phyloP scores from a whole-genome alignment of 2,113 vertebrate genomes.

The Ochotona princeps region DNA sequence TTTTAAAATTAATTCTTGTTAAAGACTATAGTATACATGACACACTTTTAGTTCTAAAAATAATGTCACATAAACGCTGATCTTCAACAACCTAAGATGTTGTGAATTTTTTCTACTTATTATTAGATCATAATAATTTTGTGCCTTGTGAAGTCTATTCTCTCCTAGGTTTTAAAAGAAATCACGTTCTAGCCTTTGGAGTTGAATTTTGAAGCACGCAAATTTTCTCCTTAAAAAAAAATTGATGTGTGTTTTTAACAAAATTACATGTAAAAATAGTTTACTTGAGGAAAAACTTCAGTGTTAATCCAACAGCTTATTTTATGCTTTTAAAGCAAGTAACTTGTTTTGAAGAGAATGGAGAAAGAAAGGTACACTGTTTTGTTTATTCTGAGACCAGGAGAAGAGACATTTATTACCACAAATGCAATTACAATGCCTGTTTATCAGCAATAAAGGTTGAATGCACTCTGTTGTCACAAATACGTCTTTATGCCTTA shows the following conservation, averaged over 20 bases:
- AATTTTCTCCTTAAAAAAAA: constrained; percentile 35
- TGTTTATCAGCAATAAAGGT: constrained; percentile 53
- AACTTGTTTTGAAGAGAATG: background rate
- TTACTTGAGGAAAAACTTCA: constrained; percentile 55
- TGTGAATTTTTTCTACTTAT: background rate
- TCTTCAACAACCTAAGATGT: constrained; percentile 41
- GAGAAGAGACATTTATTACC: constrained; percentile 53
- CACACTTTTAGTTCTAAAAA: constrained; percentile 37
- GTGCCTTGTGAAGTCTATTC: background rate
- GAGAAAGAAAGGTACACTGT: background rate
- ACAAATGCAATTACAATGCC: constrained; percentile 39
- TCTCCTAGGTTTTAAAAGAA: background rate
- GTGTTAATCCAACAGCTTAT: background rate
- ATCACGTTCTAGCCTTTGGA: background rate
- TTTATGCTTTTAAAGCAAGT: constrained; percentile 23
- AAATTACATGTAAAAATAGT: constrained; percentile 37
- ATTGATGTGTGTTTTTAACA: background rate
- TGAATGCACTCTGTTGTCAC: constrained; percentile 42
- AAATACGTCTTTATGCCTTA: constrained; percentile 4
- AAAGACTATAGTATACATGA: background rate
- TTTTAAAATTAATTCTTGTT: constrained; percentile 23
- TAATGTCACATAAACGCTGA: constrained; percentile 31
- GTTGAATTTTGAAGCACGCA: constrained; percentile 19
- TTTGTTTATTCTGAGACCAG: constrained; percentile 7
- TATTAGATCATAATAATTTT: constrained; percentile 1